Conservation (phyloP, 2,888 invertebrate species). For the Tetrapedia diversipes region DNA sequence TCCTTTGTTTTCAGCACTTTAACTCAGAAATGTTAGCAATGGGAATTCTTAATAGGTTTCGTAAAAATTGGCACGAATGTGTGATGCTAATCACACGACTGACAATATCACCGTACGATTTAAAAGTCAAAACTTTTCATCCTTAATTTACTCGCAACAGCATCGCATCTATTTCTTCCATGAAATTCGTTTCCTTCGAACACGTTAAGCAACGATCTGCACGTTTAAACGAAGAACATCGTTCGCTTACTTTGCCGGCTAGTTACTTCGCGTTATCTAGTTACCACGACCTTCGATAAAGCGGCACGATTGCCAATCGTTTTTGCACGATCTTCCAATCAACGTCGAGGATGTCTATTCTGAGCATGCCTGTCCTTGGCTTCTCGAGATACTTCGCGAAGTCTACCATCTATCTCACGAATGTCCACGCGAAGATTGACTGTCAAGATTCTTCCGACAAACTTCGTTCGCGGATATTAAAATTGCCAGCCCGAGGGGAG, state of each 20-base stretch:
- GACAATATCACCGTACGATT: too few species aligned
- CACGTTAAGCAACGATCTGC: slow-evolving; percentile 2
- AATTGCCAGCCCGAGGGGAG: slow-evolving; percentile 14
- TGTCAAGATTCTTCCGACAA: slow-evolving; percentile 28
- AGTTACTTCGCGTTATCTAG: slow-evolving; percentile 1
- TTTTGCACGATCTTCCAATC: slow-evolving; percentile 38
- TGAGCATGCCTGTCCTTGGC: background rate
- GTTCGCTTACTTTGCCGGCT: background rate
- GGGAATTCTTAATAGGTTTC: too few species aligned
- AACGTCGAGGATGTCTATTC: background rate
- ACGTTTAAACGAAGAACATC: slow-evolving; percentile 4
- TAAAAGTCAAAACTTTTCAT: background rate
- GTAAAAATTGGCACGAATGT: too few species aligned
- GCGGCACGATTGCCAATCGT: slow-evolving; percentile 6
- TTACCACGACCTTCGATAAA: slow-evolving; percentile 1
- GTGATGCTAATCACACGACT: too few species aligned
- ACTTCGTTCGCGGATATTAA: slow-evolving; percentile 22
- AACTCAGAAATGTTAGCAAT: too few species aligned
- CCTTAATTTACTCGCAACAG: background rate
- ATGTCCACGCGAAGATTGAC: slow-evolving; percentile 22
- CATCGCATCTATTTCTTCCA: too few species aligned
- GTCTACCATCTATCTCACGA: slow-evolving; percentile 26
- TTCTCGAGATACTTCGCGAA: slow-evolving; percentile 8
- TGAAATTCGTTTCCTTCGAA: too few species aligned
- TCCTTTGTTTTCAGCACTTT: too few species aligned